These are phyloP conservation scores for Coilia nasus DNA, from an alignment of 2,797 vertebrate genomes.

Conservation along the genomic window DNA sequence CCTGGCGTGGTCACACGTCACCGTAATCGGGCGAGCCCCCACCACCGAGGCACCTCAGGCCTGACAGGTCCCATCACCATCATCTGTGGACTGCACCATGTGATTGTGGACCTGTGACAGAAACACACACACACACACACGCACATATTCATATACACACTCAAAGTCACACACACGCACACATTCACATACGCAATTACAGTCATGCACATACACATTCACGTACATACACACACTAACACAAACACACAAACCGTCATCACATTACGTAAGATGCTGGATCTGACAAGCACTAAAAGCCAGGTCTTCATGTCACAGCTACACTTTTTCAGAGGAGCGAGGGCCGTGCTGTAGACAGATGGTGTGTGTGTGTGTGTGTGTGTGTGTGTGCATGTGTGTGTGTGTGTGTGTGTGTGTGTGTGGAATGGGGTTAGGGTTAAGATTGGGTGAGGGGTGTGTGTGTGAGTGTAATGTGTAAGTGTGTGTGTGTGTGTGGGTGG, in stretches of 20 bases:
- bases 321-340: neutral
- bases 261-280: slow-evolving; percentile 28
- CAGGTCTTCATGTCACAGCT: neutral
- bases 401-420: neutral
- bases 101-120: neutral
- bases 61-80: slow-evolving; percentile 71
- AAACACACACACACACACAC: too few relatives aligned
- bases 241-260: slow-evolving; percentile 43
- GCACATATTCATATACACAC: too few relatives aligned
- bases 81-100: slow-evolving; percentile 25
- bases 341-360: too few relatives aligned
- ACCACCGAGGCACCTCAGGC: slow-evolving; percentile 55
- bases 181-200: too few relatives aligned
- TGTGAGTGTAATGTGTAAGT: neutral
- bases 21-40: slow-evolving; percentile 68
- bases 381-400: too few relatives aligned
- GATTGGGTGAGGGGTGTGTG: too few relatives aligned
- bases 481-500: neutral
- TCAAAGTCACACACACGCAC: too few relatives aligned
- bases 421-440: neutral
- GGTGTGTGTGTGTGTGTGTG: too few relatives aligned
- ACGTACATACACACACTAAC: neutral
- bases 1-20: slow-evolving; percentile 64
- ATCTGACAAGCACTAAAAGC: slow-evolving; percentile 32
- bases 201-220: too few relatives aligned